Percentiles rank a stretch among this genome's conserved stretches.
Evolutionary conservation across 2,113 vertebrate species (phyloP).

Genomic region (Aplodontia rufa): DNA sequence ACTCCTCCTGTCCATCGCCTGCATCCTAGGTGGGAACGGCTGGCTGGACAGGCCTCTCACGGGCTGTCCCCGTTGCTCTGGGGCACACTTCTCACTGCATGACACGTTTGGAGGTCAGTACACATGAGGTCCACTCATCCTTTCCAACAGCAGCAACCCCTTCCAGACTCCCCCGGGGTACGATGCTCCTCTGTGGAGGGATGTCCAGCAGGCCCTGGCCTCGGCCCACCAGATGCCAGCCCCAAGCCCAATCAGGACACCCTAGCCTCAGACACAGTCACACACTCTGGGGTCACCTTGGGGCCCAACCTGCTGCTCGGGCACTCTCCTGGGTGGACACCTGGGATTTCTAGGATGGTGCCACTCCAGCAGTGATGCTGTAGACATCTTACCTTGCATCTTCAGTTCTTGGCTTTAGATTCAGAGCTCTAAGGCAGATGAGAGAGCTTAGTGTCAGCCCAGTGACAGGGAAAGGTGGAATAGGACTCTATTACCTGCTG

Average conservation of each 20-base stretch:
- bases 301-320: rapidly evolving
- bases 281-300: rapidly evolving
- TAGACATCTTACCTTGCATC: rapidly evolving
- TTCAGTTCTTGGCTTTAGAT: rapidly evolving
- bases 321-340: too few relatives aligned
- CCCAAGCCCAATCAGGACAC: background rate
- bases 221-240: background rate
- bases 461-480: too few relatives aligned
- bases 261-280: rapidly evolving
- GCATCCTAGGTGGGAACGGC: rapidly evolving
- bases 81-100: rapidly evolving
- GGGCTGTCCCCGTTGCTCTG: rapidly evolving
- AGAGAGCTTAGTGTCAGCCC: background rate
- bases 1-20: rapidly evolving
- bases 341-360: rapidly evolving
- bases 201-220: rapidly evolving
- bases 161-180: too few relatives aligned
- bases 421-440: background rate
- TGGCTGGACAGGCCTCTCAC: rapidly evolving
- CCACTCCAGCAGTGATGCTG: rapidly evolving
- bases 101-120: background rate
- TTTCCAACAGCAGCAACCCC: rapidly evolving
- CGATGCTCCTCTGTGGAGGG: too few relatives aligned
- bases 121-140: rapidly evolving
- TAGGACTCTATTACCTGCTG: too few relatives aligned